A percentile compares a stretch with the other conserved stretches of the same genome.
Conservation (phyloP, 2,113 vertebrate species). For the Dissostichus mawsoni region DNA sequence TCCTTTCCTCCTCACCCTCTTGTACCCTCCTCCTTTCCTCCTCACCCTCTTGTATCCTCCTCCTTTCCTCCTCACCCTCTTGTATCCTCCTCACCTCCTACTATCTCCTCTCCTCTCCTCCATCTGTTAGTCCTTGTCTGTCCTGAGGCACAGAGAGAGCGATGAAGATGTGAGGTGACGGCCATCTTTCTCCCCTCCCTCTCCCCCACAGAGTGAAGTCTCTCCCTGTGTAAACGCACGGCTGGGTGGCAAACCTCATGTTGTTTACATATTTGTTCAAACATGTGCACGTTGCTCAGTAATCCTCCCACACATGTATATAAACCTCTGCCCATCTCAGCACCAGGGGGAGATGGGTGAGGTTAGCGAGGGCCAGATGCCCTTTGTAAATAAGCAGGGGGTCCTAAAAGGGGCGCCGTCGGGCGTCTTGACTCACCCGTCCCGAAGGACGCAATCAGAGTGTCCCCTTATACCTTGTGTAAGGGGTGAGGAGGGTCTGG, state of each 20-base stretch:
- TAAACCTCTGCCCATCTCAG: constrained; percentile 54
- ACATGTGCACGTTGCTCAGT: constrained; percentile 68
- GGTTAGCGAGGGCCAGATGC: constrained; percentile 87
- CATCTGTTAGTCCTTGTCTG: constrained; percentile 73
- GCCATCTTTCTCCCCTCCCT: constrained; percentile 17
- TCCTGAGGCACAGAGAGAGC: constrained; percentile 62
- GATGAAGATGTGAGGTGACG: constrained; percentile 64
- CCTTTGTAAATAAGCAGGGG: constrained; percentile 84
- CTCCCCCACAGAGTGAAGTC: constrained; percentile 55
- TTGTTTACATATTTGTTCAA: constrained; percentile 81
- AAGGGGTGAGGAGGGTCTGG: constrained; percentile 85
- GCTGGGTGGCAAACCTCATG: constrained; percentile 79
- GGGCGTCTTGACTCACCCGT: constrained; percentile 74
- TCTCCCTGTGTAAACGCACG: constrained; percentile 61
- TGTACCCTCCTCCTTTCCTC: too few species aligned
- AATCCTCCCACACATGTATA: constrained; percentile 66
- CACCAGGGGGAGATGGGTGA: constrained; percentile 52
- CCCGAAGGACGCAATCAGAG: constrained; percentile 94
- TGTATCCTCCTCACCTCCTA: not conserved
- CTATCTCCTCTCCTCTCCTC: constrained; percentile 10
- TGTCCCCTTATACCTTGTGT: constrained; percentile 76
- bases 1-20: not conserved
- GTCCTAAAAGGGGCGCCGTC: constrained; percentile 65
- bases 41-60: too few species aligned
- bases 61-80: too few species aligned